These are phyloP conservation scores for Rhagoletis pomonella DNA, from an alignment of 1,140 invertebrate species.

Conservation along the genomic window DNA sequence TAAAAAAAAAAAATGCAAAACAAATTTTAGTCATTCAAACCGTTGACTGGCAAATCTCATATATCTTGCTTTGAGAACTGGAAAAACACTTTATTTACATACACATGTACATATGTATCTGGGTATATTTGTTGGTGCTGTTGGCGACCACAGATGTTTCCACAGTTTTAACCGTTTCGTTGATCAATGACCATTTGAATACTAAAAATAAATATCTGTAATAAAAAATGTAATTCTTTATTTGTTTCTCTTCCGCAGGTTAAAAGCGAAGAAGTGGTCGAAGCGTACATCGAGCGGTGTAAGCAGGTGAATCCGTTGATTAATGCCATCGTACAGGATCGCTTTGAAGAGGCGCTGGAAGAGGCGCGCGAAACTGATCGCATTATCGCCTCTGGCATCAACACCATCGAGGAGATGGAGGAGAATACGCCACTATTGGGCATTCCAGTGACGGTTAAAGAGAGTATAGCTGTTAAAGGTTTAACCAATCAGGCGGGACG, in stretches of 20 bases:
- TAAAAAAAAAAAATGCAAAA: neutral
- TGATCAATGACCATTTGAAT: neutral
- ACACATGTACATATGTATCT: neutral
- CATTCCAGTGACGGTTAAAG: conserved; percentile 82
- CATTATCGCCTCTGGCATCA: conserved; percentile 72
- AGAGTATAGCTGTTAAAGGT: conserved; percentile 80
- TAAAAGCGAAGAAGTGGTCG: conserved; percentile 78
- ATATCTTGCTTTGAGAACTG: neutral
- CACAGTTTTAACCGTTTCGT: no score
- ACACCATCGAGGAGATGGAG: conserved; percentile 75
- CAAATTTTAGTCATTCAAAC: neutral
- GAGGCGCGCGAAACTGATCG: conserved; percentile 77
- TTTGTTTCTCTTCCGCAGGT: conserved; percentile 70
- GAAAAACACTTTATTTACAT: neutral
- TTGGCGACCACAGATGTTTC: neutral
- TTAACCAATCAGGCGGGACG: conserved; percentile 78
- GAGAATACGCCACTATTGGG: conserved; percentile 79
- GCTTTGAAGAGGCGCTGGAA: conserved; percentile 79
- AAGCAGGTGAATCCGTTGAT: conserved; percentile 81
- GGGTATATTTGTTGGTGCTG: neutral
- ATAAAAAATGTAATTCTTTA: neutral
- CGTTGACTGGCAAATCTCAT: neutral
- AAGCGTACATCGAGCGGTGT: conserved; percentile 80
- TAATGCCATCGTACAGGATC: conserved; percentile 81
- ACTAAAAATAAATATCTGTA: neutral